Percentiles rank a stretch among this genome's conserved stretches.
Evolutionary conservation across 2,888 invertebrate genomes (phyloP).

Genomic region (Cheilosia urbana): DNA sequence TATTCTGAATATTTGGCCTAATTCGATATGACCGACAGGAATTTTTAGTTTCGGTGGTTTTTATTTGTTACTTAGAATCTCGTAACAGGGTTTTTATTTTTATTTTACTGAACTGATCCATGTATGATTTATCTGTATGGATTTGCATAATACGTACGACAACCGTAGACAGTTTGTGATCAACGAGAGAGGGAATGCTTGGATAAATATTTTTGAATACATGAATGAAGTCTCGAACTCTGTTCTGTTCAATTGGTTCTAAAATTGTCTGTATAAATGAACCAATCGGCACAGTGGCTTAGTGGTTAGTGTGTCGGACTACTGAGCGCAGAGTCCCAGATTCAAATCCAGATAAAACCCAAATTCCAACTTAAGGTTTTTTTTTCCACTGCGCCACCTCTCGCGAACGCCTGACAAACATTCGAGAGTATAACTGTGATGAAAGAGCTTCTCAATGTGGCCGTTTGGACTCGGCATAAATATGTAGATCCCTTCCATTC

Average conservation of each 20-base stretch:
- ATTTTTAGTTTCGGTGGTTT: not conserved
- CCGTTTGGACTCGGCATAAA: too few species aligned
- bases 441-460: too few species aligned
- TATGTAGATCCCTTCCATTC: too few species aligned
- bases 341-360: too few species aligned
- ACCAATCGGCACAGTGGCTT: too few species aligned
- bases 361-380: too few species aligned
- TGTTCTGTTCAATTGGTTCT: too few species aligned
- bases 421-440: too few species aligned
- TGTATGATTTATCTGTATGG: not conserved
- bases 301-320: too few species aligned
- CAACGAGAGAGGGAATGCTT: not conserved
- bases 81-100: not conserved
- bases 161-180: not conserved
- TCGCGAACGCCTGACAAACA: too few species aligned
- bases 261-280: not conserved
- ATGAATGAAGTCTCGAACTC: not conserved
- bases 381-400: too few species aligned
- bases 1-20: constrained; percentile 67
- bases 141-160: not conserved
- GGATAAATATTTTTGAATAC: not conserved
- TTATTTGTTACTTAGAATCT: not conserved
- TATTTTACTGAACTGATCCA: not conserved
- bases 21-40: constrained; percentile 57
- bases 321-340: too few species aligned